These are phyloP conservation scores for Drosophila imparisetae DNA, from an alignment of 2,888 invertebrate species.

Conservation along the genomic window DNA sequence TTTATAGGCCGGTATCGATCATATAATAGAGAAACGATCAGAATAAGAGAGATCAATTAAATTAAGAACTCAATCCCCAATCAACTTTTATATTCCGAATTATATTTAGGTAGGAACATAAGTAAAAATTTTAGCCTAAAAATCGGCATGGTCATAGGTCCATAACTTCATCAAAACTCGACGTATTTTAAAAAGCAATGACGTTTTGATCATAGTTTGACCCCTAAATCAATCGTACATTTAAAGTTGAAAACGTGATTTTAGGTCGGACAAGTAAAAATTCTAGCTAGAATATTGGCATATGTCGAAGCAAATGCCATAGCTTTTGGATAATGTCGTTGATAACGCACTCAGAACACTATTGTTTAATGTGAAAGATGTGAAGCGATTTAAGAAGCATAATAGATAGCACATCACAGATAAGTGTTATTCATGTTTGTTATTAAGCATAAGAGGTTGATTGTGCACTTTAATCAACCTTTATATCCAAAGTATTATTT, in stretches of 20 bases:
- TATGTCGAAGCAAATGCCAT: too few relatives aligned
- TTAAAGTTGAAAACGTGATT: too few relatives aligned
- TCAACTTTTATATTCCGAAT: background rate
- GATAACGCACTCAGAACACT: background rate
- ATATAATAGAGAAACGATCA: background rate
- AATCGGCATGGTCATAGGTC: too few relatives aligned
- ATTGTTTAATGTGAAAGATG: background rate
- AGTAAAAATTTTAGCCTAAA: too few relatives aligned
- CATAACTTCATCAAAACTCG: too few relatives aligned
- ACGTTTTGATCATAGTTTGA: too few relatives aligned
- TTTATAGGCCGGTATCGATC: background rate
- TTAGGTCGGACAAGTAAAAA: too few relatives aligned
- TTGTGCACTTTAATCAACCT: conserved; percentile 4
- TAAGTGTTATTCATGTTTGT: background rate
- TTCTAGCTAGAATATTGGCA: too few relatives aligned
- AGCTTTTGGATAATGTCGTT: background rate
- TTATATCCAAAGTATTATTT: conserved; percentile 18
- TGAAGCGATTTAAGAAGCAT: background rate
- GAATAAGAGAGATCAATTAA: background rate
- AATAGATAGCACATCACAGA: too few relatives aligned
- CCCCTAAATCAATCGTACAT: too few relatives aligned
- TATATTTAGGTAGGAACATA: too few relatives aligned
- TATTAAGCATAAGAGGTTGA: background rate
- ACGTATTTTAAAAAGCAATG: too few relatives aligned
- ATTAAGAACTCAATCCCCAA: background rate